Evolutionary conservation across 2,888 invertebrate species (phyloP).

Genomic region (Sphaerophoria rueppellii): DNA sequence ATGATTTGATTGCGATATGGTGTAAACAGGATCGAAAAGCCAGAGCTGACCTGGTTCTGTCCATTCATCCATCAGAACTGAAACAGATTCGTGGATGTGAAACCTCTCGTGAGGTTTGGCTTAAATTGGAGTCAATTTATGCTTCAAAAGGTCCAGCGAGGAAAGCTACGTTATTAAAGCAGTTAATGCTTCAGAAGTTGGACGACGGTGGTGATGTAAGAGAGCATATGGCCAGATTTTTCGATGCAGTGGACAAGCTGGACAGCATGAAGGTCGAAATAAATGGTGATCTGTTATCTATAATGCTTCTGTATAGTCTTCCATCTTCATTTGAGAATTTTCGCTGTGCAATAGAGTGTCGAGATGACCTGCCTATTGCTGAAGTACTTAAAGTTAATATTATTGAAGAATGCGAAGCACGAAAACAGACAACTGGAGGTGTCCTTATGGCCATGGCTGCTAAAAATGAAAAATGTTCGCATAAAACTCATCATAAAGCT

Average conservation of each 20-base stretch:
- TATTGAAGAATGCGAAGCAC: constrained; percentile 58
- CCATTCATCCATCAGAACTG: constrained; percentile 51
- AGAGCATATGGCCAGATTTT: constrained; percentile 51
- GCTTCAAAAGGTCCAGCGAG: constrained; percentile 52
- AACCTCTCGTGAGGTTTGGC: constrained; percentile 41
- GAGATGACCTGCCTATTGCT: constrained; percentile 53
- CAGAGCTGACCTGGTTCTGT: constrained; percentile 56
- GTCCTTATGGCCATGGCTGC: constrained; percentile 47
- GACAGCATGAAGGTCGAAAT: constrained; percentile 52
- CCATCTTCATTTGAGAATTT: constrained; percentile 48
- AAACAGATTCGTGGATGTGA: constrained; percentile 53
- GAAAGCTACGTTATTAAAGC: constrained; percentile 59
- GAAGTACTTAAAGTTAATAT: constrained; percentile 59
- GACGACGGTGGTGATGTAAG: constrained; percentile 43
- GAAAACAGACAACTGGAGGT: constrained; percentile 37
- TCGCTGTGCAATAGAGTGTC: constrained; percentile 51
- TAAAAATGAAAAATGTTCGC: background rate
- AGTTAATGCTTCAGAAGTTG: constrained; percentile 50
- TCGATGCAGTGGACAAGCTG: constrained; percentile 62
- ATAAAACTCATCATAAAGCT: constrained; percentile 12
- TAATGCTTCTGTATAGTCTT: constrained; percentile 53
- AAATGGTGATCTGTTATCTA: constrained; percentile 51
- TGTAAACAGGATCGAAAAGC: constrained; percentile 54
- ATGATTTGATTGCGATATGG: constrained; percentile 25
- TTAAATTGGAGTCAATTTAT: constrained; percentile 47